Evolutionary conservation across 2,888 invertebrate species (phyloP).

Genomic region (Hydrotaea diabolus): DNA sequence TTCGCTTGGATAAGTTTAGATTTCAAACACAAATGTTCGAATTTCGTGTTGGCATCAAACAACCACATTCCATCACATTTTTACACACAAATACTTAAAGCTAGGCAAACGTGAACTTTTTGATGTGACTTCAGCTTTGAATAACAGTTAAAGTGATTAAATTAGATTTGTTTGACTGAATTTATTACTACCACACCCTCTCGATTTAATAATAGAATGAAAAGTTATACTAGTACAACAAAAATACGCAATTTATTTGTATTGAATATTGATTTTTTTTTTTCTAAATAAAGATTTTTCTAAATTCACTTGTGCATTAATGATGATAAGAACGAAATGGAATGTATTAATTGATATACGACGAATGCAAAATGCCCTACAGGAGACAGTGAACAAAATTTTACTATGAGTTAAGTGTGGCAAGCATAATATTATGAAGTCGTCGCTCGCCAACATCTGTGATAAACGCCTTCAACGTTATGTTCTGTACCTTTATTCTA

Average conservation of each 20-base stretch:
- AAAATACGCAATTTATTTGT: constrained; percentile 3
- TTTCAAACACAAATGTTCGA: background rate
- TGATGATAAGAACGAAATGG: background rate
- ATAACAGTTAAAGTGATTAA: constrained; percentile 54
- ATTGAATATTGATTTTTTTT: background rate
- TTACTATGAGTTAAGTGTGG: too few species aligned
- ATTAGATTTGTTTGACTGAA: constrained; percentile 55
- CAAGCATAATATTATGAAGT: too few species aligned
- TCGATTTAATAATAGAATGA: constrained; percentile 4
- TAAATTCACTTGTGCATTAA: background rate
- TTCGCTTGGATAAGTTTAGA: background rate
- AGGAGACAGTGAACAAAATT: too few species aligned
- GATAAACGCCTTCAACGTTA: too few species aligned
- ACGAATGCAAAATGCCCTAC: background rate
- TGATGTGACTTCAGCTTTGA: constrained; percentile 52
- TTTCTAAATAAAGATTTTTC: background rate
- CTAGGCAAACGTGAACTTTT: constrained; percentile 39
- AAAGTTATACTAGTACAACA: background rate
- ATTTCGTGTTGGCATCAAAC: background rate
- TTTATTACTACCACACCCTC: constrained; percentile 45
- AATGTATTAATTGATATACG: background rate
- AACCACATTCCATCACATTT: too few species aligned
- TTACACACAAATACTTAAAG: background rate
- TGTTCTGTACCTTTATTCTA: too few species aligned
- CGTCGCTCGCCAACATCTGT: too few species aligned